Evolutionary conservation across 2,797 vertebrate species (phyloP), one percentile per base, ranked within the genome.

Genomic region (Falco berigora): DNA sequence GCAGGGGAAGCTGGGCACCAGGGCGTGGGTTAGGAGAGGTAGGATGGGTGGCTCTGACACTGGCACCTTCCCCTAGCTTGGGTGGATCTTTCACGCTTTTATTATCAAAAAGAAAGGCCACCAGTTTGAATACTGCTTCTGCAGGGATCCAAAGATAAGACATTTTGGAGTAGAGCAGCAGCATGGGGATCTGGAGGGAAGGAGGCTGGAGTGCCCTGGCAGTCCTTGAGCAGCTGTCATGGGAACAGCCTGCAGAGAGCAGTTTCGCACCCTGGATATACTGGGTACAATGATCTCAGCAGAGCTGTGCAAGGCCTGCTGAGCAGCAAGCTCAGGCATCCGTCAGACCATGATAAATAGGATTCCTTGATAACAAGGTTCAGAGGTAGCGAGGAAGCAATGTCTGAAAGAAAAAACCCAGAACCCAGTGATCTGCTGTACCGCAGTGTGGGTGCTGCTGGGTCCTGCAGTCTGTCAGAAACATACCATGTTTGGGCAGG

Each of bases 361-460:
- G 14, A 67, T 93, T 92, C 55, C 63, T 78, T 50, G 38, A 23
- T 74, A n/a, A 27, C 2, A 1, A 28, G 5, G 28, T 21, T 87
- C 30, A 64, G 68, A 77, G 56, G 52, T 55, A 73, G 62, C 7
- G 4, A 30, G 72, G 53, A 68, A 71, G 53, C 0, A 1, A 79
- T 0, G 0, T 67, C 40, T 84, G 52, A 52, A 71, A 64, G 32
- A 30, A 25, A 59, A 49, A 22, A 8, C 3, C 9, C 11, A 4
- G 11, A 47, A 18, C 12, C 24, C 1, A 1, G 67, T 8, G 30
- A 12, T 85, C 21, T 0, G 0, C 66, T 58, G 42, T 34, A 4
- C 1, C 3, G 16, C 0, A 2, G 23, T 3, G 1, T 22, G 59
- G 44, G 8, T 83, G 75, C 50, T 89, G 44, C 56, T 90, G 76